Evolutionary conservation across 2,888 invertebrate species (phyloP), one percentile per base, ranked within the genome.

Genomic region (Epinotia ramella): DNA sequence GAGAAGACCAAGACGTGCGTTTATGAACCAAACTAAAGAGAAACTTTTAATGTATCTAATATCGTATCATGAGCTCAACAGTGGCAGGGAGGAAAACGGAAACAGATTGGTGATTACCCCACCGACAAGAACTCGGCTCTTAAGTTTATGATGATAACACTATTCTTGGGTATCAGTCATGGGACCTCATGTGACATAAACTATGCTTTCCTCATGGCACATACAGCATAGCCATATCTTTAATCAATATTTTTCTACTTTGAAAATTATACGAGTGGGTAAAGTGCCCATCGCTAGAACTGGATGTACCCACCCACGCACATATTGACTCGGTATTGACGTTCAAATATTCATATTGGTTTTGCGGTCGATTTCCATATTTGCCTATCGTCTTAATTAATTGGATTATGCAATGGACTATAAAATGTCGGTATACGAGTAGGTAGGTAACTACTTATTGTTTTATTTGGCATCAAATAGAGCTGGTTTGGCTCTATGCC

Each of bases 321-420:
- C 62, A 69, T 69, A 73, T 73, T 73, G 44, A 69, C 73, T 63
- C 68, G 33, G 28, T 49, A 1, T 62, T 70, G 83, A 82, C 78
- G 82, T 78, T 79, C 80, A 84, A 86, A 84, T 81, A 71, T 78
- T 80, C 44, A 46, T 57, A 33, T 74, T 69, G 56, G 33, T 77
- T 84, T 77, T 66, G 80, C 81, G 82, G 82, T 79, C 78, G 81
- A 80, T 75, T 80, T 82, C 73, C 86, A 85, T 87, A 84, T 87
- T 87, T 80, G 13, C 44, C n/a, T 60, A 81, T 80, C 77, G 78
- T 73, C 82, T 77, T 81, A 80, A 86, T 83, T 83, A 83, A 74
- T 78, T 73, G 72, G 79, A 81, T 86, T 84, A 83, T 77, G 85
- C 80, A 87, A 87, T 57, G 28, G 12, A 28, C 12, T 40, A 59